Evolutionary conservation across 2,113 vertebrate genomes (phyloP), one percentile per base, ranked within the genome.

Genomic region (Myrmecobius fasciatus): DNA sequence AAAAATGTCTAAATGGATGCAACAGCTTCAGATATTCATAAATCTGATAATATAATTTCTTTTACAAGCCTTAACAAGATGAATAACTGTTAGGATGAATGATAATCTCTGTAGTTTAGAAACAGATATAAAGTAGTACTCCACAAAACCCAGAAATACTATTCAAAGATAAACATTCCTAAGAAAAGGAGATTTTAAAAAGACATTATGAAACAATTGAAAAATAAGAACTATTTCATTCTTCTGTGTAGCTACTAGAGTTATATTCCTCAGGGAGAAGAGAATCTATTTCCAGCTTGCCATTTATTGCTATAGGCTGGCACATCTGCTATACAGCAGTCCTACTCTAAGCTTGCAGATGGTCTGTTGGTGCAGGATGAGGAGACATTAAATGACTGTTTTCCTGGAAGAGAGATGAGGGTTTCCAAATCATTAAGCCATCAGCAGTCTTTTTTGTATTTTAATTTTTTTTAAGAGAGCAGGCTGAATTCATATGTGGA

Each of bases 191-290:
- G 51, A 54, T 94, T 53, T 92, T 49, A 92, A 94, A 51, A 47
- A 36, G n/a, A 24, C 91, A 46, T 96, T 96, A 53, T 11, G 91
- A 94, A 96, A 97, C 91, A 93, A 47, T 53, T 11, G 91, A 83
- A 91, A 90, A 95, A 95, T 97, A 97, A 96, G 93, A 95, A 97
- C 96, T 97, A 97, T 97, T 97, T 97, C 93, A 92, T 60, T 97
- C 93, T 52, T 67, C 89, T 95, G 95, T 97, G 95, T 97, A 97
- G 96, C 93, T 89, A 97, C 95, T 96, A 93, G 95, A 94, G 91
- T 75, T 25, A 10, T 90, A 3, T 54, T 95, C 93, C 94, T 75
- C 46, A 95, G 89, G 93, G 91, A 91, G 2, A 3, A 4, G 52
- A 75, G 52, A 52, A 83, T 97, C 96, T 97, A 96, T 97, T 97